These are phyloP conservation scores for Kryptopterus vitreolus DNA, from an alignment of 2,797 vertebrate species.

Conservation along the genomic window DNA sequence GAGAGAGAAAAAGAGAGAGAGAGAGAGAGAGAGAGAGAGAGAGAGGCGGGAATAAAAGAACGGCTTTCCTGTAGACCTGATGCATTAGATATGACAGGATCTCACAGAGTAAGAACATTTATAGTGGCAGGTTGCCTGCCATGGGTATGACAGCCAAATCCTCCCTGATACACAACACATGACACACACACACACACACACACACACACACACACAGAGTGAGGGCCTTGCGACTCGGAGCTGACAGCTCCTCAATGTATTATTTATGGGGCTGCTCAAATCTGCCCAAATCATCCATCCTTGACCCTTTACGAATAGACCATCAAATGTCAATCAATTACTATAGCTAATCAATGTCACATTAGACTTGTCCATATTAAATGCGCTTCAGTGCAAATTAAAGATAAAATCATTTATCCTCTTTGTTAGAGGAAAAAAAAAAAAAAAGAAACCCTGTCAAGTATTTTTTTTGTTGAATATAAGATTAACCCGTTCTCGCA, in stretches of 20 bases:
- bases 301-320: constrained; percentile 32
- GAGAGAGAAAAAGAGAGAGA: too few species aligned
- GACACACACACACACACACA: constrained; percentile 34
- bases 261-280: constrained; percentile 47
- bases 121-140: constrained; percentile 62
- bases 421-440: neutral
- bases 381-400: neutral
- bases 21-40: neutral
- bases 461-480: constrained; percentile 8
- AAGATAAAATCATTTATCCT: neutral
- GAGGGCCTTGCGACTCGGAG: constrained; percentile 36
- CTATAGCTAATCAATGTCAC: constrained; percentile 32
- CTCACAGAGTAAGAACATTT: constrained; percentile 65
- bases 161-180: constrained; percentile 34
- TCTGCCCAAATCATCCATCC: constrained; percentile 43
- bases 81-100: constrained; percentile 71
- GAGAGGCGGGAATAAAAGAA: constrained; percentile 30
- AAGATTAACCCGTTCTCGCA: neutral
- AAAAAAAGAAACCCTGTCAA: neutral
- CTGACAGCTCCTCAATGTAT: constrained; percentile 50
- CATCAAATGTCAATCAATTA: constrained; percentile 36
- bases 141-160: constrained; percentile 50
- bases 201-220: constrained; percentile 15
- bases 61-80: constrained; percentile 58
- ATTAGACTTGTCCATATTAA: constrained; percentile 19